Evolutionary conservation across 2,888 invertebrate genomes (phyloP).

Genomic region (Strigamia crassipes): DNA sequence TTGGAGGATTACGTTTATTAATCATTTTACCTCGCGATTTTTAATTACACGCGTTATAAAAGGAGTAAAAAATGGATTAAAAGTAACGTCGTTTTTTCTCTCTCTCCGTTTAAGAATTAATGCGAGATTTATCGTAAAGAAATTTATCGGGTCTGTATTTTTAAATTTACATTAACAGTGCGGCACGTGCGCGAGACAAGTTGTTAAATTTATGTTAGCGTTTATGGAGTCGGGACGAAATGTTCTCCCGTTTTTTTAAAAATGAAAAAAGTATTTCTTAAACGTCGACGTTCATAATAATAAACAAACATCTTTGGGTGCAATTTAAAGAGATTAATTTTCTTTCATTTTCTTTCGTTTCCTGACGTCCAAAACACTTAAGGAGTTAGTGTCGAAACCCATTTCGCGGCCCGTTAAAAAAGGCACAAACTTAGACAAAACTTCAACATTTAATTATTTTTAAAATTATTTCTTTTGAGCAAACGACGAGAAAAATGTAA

Average conservation of each 20-base stretch:
- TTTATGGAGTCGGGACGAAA: slow-evolving; percentile 34
- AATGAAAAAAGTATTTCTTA: not conserved
- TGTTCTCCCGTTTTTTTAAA: not conserved
- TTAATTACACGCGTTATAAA: slow-evolving; percentile 1
- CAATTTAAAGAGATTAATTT: slow-evolving; percentile 26
- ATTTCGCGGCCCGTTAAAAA: not conserved
- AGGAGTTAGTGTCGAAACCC: not conserved
- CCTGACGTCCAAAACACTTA: too few relatives aligned
- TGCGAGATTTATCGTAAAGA: slow-evolving; percentile 23
- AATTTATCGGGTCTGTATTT: slow-evolving; percentile 39
- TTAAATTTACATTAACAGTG: slow-evolving; percentile 35
- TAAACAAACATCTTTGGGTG: slow-evolving; percentile 14
- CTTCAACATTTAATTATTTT: not conserved
- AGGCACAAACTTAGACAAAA: not conserved
- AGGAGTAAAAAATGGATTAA: not conserved
- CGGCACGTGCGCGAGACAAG: slow-evolving; percentile 22
- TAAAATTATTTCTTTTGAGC: not conserved
- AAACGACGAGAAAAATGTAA: too few relatives aligned
- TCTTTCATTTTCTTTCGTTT: slow-evolving; percentile 8
- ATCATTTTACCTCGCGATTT: slow-evolving; percentile 16
- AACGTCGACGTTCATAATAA: slow-evolving; percentile 1
- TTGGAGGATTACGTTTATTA: not conserved
- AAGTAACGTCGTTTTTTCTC: not conserved
- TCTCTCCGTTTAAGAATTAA: not conserved
- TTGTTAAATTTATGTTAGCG: slow-evolving; percentile 40